These are phyloP conservation scores for Homarus gammarus DNA, from an alignment of 2,888 invertebrate species.

Conservation along the genomic window DNA sequence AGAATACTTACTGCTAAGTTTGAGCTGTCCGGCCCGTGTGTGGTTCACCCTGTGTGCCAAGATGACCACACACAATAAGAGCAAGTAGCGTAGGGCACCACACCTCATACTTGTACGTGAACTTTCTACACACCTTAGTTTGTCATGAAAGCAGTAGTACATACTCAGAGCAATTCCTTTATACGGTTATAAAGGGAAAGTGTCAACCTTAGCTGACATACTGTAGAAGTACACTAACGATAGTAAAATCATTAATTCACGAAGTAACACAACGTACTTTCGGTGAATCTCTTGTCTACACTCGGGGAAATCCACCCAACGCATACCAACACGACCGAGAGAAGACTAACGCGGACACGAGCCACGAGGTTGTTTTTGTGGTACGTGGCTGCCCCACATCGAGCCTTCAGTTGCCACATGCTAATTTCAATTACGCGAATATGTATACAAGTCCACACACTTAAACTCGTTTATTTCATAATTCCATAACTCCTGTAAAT, in stretches of 20 bases:
- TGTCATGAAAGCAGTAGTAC: too few species aligned
- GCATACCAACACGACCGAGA: not conserved
- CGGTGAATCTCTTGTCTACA: not conserved
- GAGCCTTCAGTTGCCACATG: not conserved
- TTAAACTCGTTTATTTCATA: too few species aligned
- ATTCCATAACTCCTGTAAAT: too few species aligned
- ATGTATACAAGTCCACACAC: too few species aligned
- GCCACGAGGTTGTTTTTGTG: not conserved
- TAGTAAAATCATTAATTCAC: not conserved
- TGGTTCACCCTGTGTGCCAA: not conserved
- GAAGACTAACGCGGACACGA: not conserved
- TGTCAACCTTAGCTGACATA: not conserved
- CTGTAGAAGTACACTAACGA: not conserved
- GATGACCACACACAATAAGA: not conserved
- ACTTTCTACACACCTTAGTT: too few species aligned
- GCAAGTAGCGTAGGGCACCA: not conserved
- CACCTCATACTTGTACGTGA: too few species aligned
- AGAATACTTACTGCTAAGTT: constrained; percentile 25
- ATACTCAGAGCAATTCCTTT: not conserved
- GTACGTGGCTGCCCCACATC: not conserved
- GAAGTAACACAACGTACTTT: not conserved
- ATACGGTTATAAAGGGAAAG: not conserved
- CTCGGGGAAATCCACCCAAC: not conserved
- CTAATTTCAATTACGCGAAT: too few species aligned
- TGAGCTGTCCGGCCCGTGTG: not conserved